These are phyloP conservation scores for Rhinichthys klamathensis DNA, from an alignment of 2,113 vertebrate genomes.

Conservation along the genomic window DNA sequence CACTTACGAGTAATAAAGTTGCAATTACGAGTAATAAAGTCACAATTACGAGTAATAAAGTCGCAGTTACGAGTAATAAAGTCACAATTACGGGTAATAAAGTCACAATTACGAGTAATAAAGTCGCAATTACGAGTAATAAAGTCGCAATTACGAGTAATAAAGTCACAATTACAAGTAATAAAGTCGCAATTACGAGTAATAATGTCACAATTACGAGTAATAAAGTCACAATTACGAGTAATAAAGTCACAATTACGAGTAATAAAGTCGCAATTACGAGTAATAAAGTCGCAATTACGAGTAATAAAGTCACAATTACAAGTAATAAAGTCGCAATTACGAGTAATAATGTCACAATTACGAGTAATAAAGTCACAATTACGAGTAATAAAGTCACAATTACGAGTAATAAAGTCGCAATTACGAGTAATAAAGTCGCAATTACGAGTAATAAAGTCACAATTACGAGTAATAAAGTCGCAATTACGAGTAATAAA, in stretches of 20 bases:
- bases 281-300: neutral
- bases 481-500: too few species aligned
- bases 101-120: too few species aligned
- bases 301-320: neutral
- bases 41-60: neutral
- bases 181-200: neutral
- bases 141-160: neutral
- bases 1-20: neutral
- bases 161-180: neutral
- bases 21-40: neutral
- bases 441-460: neutral
- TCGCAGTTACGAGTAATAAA: too few species aligned
- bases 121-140: too few species aligned
- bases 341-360: neutral
- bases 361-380: too few species aligned
- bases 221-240: too few species aligned
- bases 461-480: neutral
- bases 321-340: neutral
- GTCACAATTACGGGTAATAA: too few species aligned
- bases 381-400: neutral
- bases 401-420: neutral
- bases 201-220: neutral
- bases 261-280: too few species aligned
- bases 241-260: too few species aligned
- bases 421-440: neutral